A percentile compares a stretch with the other conserved stretches of the same genome.
Conservation (phyloP, 2,113 vertebrate genomes). For the Pachypanchax playfairii region DNA sequence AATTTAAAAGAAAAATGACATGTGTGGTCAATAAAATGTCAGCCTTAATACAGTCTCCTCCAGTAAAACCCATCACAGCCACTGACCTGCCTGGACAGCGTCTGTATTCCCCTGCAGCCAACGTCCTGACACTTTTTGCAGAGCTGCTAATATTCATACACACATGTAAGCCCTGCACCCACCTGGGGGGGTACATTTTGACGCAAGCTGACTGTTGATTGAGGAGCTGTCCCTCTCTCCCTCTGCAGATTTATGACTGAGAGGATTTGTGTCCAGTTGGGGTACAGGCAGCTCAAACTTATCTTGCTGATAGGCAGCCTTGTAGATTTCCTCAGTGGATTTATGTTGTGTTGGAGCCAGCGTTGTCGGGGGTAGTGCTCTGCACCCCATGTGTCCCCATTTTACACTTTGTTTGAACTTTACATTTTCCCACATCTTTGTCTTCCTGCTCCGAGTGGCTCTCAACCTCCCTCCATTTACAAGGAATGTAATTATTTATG, state of each 20-base stretch:
- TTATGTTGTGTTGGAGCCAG: slow-evolving; percentile 37
- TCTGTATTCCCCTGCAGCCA: not conserved
- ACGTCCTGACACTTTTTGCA: not conserved
- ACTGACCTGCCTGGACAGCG: slow-evolving; percentile 3
- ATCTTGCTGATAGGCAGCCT: slow-evolving; percentile 67
- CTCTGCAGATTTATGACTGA: slow-evolving; percentile 62
- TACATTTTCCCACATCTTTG: slow-evolving; percentile 27
- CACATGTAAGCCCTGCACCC: slow-evolving; percentile 9
- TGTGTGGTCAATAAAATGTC: slow-evolving; percentile 33
- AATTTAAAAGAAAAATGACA: slow-evolving; percentile 26
- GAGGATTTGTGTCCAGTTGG: slow-evolving; percentile 68
- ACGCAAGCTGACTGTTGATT: slow-evolving; percentile 52
- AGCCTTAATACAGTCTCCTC: slow-evolving; percentile 8
- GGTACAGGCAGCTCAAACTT: slow-evolving; percentile 52
- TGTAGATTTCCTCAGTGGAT: slow-evolving; percentile 63
- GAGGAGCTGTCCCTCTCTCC: slow-evolving; percentile 58
- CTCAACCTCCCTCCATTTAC: slow-evolving; percentile 61
- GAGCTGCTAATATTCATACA: slow-evolving; percentile 37
- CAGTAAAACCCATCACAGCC: slow-evolving; percentile 7
- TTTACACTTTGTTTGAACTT: slow-evolving; percentile 62
- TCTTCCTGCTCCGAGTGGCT: slow-evolving; percentile 45
- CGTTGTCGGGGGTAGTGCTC: not conserved
- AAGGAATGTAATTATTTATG: slow-evolving; percentile 70
- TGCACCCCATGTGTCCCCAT: slow-evolving; percentile 4
- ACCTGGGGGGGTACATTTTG: slow-evolving; percentile 30